Evolutionary conservation across 2,797 vertebrate genomes (phyloP).

Genomic region (Pempheris klunzingeri): DNA sequence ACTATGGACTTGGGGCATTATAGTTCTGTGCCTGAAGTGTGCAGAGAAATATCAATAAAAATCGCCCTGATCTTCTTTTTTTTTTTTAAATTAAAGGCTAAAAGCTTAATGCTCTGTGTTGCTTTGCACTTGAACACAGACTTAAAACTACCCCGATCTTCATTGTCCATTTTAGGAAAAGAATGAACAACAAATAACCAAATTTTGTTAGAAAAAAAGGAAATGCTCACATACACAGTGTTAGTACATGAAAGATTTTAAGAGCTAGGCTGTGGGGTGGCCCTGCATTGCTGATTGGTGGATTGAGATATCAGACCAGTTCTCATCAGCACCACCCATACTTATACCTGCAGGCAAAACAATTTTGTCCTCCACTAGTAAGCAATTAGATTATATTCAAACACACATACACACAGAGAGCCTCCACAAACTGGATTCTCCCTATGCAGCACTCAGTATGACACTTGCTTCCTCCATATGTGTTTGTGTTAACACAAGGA

Average conservation of each 20-base stretch:
- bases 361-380: constrained; percentile 80
- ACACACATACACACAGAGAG: constrained; percentile 67
- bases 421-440: constrained; percentile 60
- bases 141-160: constrained; percentile 24
- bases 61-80: constrained; percentile 64
- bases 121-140: constrained; percentile 26
- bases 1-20: constrained; percentile 61
- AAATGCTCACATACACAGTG: constrained; percentile 1
- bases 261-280: constrained; percentile 55
- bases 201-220: constrained; percentile 13
- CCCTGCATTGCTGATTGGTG: constrained; percentile 66
- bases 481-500: constrained; percentile 77
- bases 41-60: constrained; percentile 78
- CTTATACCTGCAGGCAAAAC: constrained; percentile 75
- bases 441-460: constrained; percentile 69
- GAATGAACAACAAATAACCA: background rate
- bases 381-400: constrained; percentile 84
- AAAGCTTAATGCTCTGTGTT: constrained; percentile 50
- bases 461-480: constrained; percentile 79
- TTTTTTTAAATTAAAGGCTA: constrained; percentile 69
- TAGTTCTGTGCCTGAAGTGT: constrained; percentile 65
- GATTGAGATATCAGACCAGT: constrained; percentile 82
- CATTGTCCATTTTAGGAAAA: constrained; percentile 31
- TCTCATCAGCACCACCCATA: constrained; percentile 76
- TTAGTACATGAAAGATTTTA: constrained; percentile 41